These are phyloP conservation scores for Rhodinocichla rosea DNA, from an alignment of 2,113 vertebrate species.

Conservation along the genomic window DNA sequence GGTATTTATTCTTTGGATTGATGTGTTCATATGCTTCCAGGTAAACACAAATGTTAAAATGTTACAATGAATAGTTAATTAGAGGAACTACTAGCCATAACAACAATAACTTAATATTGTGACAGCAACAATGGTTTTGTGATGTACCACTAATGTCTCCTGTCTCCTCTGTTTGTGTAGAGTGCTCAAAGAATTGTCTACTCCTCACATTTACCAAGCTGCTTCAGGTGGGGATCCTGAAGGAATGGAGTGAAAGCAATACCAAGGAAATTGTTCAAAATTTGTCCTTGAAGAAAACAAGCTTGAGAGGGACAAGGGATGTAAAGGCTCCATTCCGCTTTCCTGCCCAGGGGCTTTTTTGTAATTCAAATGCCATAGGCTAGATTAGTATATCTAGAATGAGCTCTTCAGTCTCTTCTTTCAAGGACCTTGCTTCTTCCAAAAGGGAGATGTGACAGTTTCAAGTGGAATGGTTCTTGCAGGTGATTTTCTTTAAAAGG, in stretches of 20 bases:
- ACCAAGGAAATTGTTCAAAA: not conserved
- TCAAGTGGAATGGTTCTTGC: not conserved
- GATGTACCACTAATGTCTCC: not conserved
- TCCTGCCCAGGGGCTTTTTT: accelerated
- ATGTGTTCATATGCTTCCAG: not conserved
- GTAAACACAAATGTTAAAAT: not conserved
- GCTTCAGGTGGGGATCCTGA: not conserved
- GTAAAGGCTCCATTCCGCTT: not conserved
- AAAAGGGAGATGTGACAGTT: not conserved
- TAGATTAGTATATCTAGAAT: not conserved
- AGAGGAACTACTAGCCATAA: not conserved
- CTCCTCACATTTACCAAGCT: not conserved
- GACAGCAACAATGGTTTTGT: not conserved
- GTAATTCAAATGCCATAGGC: not conserved
- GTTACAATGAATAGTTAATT: not conserved
- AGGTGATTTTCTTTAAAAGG: not conserved
- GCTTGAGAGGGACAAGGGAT: not conserved
- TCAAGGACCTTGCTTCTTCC: not conserved
- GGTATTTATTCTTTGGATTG: not conserved
- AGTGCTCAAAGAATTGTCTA: not conserved
- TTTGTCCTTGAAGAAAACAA: not conserved
- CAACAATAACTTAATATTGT: not conserved
- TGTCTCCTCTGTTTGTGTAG: not conserved
- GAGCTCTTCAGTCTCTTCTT: not conserved
- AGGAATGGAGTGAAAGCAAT: not conserved